phyloP scores from a whole-genome alignment of 2,888 invertebrate genomes.

The Ganaspis brasiliensis region DNA sequence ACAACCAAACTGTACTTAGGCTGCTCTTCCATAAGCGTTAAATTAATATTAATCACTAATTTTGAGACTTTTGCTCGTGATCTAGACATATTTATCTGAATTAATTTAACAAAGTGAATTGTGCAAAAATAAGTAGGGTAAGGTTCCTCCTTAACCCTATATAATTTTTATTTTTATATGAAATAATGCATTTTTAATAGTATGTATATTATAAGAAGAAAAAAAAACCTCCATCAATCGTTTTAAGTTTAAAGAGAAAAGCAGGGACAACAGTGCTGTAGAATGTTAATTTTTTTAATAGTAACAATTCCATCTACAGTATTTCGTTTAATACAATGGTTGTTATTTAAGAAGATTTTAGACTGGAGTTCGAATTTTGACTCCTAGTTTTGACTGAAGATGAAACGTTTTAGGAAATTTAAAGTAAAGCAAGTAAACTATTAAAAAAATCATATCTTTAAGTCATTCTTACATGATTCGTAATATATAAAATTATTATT shows the following conservation, averaged over 20 bases:
- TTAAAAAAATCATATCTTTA: constrained; percentile 72
- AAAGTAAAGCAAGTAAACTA: constrained; percentile 61
- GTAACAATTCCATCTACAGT: constrained; percentile 67
- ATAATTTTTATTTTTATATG: constrained; percentile 67
- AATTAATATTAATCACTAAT: constrained; percentile 9
- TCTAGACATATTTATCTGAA: constrained; percentile 11
- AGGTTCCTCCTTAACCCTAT: constrained; percentile 57
- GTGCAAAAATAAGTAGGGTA: constrained; percentile 51
- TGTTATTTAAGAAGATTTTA: constrained; percentile 66
- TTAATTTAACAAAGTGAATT: constrained; percentile 24
- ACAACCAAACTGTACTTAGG: constrained; percentile 53
- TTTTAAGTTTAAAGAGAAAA: neutral
- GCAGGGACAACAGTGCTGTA: constrained; percentile 39
- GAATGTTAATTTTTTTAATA: constrained; percentile 43
- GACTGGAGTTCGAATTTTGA: constrained; percentile 66
- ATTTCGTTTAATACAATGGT: constrained; percentile 68
- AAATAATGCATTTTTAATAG: constrained; percentile 44
- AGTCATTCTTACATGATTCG: constrained; percentile 73
- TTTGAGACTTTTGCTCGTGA: constrained; percentile 25
- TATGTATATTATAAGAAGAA: constrained; percentile 23
- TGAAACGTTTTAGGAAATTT: constrained; percentile 66
- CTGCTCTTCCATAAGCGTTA: constrained; percentile 40
- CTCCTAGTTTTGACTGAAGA: constrained; percentile 69
- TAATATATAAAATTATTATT: constrained; percentile 71
- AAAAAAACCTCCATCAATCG: constrained; percentile 11